Percentiles rank a stretch among this genome's conserved stretches.
Evolutionary conservation across 2,797 vertebrate species (phyloP).

Genomic region (Cichlasoma orientale): DNA sequence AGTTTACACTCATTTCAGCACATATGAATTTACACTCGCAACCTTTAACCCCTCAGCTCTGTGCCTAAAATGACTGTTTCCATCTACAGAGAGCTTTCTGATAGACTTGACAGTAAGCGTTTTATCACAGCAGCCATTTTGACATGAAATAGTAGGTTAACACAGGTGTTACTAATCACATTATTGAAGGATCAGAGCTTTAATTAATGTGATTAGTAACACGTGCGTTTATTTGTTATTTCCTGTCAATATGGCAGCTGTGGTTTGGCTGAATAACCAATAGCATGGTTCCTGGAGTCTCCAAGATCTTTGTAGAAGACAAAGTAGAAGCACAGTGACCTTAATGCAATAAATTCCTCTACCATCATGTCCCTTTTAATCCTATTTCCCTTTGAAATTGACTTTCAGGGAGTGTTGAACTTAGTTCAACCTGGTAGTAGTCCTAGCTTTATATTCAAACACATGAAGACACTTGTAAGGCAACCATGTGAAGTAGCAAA

Average conservation of each 20-base stretch:
- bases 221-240: not conserved
- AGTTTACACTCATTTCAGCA: not conserved
- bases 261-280: not conserved
- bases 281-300: not conserved
- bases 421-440: not conserved
- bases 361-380: constrained; percentile 53
- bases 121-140: not conserved
- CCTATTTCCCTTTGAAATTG: constrained; percentile 21
- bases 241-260: not conserved
- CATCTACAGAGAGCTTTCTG: not conserved
- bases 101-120: not conserved
- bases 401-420: constrained; percentile 22
- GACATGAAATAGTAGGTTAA: not conserved
- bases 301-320: not conserved
- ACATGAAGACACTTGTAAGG: not conserved
- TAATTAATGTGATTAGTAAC: not conserved
- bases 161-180: not conserved
- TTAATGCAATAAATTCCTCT: constrained; percentile 52
- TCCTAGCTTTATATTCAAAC: not conserved
- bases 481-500: not conserved
- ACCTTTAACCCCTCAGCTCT: not conserved
- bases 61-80: not conserved
- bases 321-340: constrained; percentile 22
- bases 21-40: not conserved
- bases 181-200: not conserved